Percentiles rank a stretch among this genome's conserved stretches.
Evolutionary conservation across 2,797 vertebrate species (phyloP).

Genomic region (Delichon dasypus): DNA sequence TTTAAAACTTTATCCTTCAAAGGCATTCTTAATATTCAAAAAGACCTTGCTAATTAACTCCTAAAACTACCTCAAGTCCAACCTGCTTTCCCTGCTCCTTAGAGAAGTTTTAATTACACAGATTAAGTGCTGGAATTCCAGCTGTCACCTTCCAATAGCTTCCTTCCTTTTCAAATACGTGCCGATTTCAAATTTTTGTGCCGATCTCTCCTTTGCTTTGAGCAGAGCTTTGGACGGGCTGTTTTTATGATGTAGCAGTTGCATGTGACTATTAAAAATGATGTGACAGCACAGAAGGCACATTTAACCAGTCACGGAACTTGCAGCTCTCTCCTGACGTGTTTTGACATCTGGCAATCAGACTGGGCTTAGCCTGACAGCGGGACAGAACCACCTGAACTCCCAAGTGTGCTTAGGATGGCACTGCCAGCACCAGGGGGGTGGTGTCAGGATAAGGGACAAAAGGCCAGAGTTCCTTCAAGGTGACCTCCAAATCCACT

Average conservation of each 20-base stretch:
- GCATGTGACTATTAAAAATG: not conserved
- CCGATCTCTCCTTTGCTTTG: conserved; percentile 41
- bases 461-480: not conserved
- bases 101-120: conserved; percentile 67
- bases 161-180: conserved; percentile 34
- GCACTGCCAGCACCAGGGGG: not conserved
- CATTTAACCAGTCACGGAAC: not conserved
- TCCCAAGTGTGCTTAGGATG: not conserved
- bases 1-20: conserved; percentile 67
- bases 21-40: conserved; percentile 67
- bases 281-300: not conserved
- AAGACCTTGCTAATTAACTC: conserved; percentile 67
- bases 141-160: conserved; percentile 59
- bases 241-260: conserved; percentile 34
- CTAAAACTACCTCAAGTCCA: conserved; percentile 63
- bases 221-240: not conserved
- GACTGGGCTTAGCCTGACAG: not conserved
- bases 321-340: not conserved
- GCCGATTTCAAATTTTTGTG: too few species aligned
- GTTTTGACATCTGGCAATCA: not conserved
- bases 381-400: not conserved
- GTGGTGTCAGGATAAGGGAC: not conserved
- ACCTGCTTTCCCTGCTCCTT: conserved; percentile 54
- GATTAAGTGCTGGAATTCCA: conserved; percentile 63
- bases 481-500: not conserved